Base-by-base conservation (phyloP, 2,888 invertebrate species). In the Gonocerus acuteangulatus region DNA sequence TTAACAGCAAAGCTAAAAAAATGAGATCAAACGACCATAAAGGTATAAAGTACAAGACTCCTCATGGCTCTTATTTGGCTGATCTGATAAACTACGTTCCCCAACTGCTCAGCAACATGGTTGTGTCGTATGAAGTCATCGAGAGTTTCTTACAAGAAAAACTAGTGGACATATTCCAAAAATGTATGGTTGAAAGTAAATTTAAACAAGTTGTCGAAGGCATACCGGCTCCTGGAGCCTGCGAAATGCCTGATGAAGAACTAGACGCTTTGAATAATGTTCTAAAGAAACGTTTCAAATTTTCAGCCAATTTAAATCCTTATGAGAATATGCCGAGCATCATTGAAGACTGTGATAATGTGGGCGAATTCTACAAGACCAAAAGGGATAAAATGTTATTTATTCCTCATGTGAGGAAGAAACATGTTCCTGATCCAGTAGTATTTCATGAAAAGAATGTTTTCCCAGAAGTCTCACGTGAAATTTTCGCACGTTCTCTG, bases 261-360 rank as follows among this genome's bases (percentile, higher is more conserved):
- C 39, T 39, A 9, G 39, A 39, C 4, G 15, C n/a, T 39, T 39
- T n/a, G 13, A n/a, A 39, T 9, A 4, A 39, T 3, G 39, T n/a
- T 9, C 3, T 11, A 3, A 39, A n/a, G 4, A n/a, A 11, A 4
- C 13, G 39, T 6, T 39, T 39, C n/a, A 39, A 11, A 4, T 39
- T 39, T 39, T 39, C 39, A 4, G n/a, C 9, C n/a, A 39, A 39
- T 39, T 15, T 39, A n/a, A 39, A 39, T 39, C 39, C 39, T 9
- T 39, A 39, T 13, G 39, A 39, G n/a, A n/a, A 39, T 15, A 39
- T 39, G 13, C 4, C n/a, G 15, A 39, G 7, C n/a, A 11, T 54
- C 15, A 39, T 54, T 16, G 39, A 54, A 42, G 54, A 36, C 6
- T 42, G 39, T 22, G 54, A 54, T 42, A 39, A 54, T 23, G 19